Base-by-base conservation (phyloP, 2,113 vertebrate genomes). In the Ornithorhynchus anatinus region DNA sequence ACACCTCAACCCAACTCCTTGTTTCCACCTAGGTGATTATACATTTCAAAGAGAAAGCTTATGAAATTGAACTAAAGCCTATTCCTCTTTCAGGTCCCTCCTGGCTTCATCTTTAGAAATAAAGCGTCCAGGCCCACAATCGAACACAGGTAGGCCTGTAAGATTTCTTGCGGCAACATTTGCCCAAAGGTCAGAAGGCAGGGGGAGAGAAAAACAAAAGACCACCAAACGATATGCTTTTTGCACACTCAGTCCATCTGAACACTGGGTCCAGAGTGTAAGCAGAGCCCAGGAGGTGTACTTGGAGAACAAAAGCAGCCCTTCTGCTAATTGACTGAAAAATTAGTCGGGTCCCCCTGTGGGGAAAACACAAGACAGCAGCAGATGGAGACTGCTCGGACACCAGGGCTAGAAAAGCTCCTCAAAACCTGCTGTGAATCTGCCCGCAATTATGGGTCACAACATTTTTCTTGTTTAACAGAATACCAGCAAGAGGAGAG, bases 311-410 rank as follows among this genome's bases (percentile, higher is more conserved):
- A 98, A 97, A 97, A 96, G 96, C 93, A 85, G 92, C 92, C 96
- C 96, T 96, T 97, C 96, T 95, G 95, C 96, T 99, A 98, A 99
- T 98, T 97, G 97, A 99, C 96, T 99, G 97, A 96, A 97, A 97
- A 98, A 98, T 97, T 96, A 98, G 95, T 96, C 92, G 80, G 88
- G 89, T 80, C 88, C 82, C 95, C 95, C 94, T 89, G 80, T 92
- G 96, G 97, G 96, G 95, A 91, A 80, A 67, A 60, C 86, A 84
- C 77, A 90, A 89, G 92, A 94, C 95, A 83, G 92, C 77, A 81
- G 96, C 97, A 98, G 97, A 98, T 97, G 96, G 97, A 97, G 91
- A 86, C 88, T 75, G 93, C 93, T 90, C 69, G 91, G 95, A 95
- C 94, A 90, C 89, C 42, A 3, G 62, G 65, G 91, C 87, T 91